phyloP scores from a whole-genome alignment of 35 echinoderm and acorn worm species.

The Anneissia japonica region DNA sequence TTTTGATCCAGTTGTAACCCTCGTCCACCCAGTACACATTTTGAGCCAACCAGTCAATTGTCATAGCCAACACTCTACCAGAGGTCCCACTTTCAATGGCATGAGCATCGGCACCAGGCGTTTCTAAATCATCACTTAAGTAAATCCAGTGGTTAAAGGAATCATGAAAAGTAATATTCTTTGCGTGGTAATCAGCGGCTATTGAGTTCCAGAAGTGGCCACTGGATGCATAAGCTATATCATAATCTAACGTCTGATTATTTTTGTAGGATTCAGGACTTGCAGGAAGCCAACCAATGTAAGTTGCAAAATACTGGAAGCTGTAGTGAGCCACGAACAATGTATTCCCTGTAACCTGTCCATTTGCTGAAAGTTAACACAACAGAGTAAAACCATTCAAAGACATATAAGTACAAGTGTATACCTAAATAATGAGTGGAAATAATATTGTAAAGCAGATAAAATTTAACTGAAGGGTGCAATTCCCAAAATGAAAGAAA shows the following conservation, averaged over 20 bases:
- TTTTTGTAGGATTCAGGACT: not conserved
- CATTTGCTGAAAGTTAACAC: too few species aligned
- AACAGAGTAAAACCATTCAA: too few species aligned
- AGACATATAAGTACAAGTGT: too few species aligned
- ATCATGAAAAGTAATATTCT: not conserved
- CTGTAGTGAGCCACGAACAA: not conserved
- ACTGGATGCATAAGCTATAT: not conserved
- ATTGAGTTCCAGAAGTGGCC: not conserved
- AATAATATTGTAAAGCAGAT: too few species aligned
- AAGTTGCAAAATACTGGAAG: not conserved
- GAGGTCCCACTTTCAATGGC: not conserved
- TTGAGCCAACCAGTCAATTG: constrained; percentile 5
- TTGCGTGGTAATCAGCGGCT: not conserved
- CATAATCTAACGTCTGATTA: not conserved
- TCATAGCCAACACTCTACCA: not conserved
- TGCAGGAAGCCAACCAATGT: not conserved
- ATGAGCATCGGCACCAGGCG: not conserved
- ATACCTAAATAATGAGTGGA: too few species aligned
- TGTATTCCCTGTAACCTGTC: not conserved
- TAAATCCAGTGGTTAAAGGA: not conserved
- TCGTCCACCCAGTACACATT: constrained; percentile 4
- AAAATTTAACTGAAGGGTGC: too few species aligned
- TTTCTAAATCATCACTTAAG: not conserved
- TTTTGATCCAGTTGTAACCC: constrained; percentile 10
- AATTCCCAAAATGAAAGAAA: too few species aligned